These are phyloP conservation scores for Lottia gigantea DNA, from an alignment of 2,888 invertebrate species.

Conservation along the genomic window DNA sequence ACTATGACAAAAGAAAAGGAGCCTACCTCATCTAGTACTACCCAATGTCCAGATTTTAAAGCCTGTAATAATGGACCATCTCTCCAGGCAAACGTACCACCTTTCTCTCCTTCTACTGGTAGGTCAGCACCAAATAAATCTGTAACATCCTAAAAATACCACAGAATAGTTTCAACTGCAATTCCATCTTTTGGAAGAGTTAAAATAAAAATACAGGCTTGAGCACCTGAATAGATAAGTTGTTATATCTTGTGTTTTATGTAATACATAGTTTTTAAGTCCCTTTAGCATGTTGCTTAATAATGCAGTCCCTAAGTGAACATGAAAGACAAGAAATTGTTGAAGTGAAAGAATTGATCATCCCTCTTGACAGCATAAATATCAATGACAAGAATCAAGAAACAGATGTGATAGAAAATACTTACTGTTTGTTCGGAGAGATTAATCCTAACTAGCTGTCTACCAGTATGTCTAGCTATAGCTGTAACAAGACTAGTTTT, in stretches of 20 bases:
- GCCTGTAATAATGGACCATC: conserved; percentile 96
- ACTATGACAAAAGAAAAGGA: too few species aligned
- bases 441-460: conserved; percentile 91
- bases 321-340: too few species aligned
- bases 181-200: too few species aligned
- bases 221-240: too few species aligned
- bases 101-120: conserved; percentile 85
- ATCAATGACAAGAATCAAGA: background rate
- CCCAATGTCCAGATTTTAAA: conserved; percentile 93
- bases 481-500: conserved; percentile 95
- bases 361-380: too few species aligned
- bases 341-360: too few species aligned
- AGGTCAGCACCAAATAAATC: conserved; percentile 98
- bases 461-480: conserved; percentile 85
- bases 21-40: conserved; percentile 88
- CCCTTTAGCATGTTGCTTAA: too few species aligned
- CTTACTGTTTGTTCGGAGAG: conserved; percentile 96
- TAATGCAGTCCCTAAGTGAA: too few species aligned
- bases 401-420: background rate
- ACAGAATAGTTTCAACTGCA: background rate
- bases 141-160: conserved; percentile 82
- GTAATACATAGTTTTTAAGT: too few species aligned
- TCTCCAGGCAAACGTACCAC: conserved; percentile 92
- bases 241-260: too few species aligned
- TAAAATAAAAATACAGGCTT: too few species aligned